Evolutionary conservation across 2,888 invertebrate species (phyloP), one percentile per base, ranked within the genome.

Genomic region (Laspeyria flexula): DNA sequence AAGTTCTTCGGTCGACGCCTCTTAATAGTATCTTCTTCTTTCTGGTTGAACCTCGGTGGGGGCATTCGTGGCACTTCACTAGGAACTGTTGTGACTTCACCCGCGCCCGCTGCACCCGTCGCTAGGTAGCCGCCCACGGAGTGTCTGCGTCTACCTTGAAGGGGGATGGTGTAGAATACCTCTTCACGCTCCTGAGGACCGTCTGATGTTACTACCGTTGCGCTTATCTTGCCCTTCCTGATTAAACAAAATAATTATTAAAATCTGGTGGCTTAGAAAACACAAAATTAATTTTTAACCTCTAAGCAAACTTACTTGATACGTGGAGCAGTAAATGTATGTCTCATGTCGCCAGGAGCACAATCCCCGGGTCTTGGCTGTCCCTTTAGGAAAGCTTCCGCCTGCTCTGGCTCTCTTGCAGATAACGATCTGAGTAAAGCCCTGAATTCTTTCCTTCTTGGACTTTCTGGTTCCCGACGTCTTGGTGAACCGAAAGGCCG

Each of bases 291-390:
- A 21, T 21, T 3, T 21, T 21, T 3, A 3, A 21, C 5, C 5
- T 21, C 5, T 3, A 3, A 6, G 13, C 1, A 5, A 34, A 45
- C 85, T 86, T 70, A 92, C 92, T 90, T 92, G 49, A 91, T 85
- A 42, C 91, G 77, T 23, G 91, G 91, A 16, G 91, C 87, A 64
- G 91, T 91, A 58, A 81, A 90, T 0, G 89, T 89, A 57, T 89
- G 86, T 57, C 89, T 85, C 91, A 90, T 90, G 39, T 91, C 92
- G 7, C 81, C 81, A 43, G 89, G 91, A 53, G 96, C 96, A 31
- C 96, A 94, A 69, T 96, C 96, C 0, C 95, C 94, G 0, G 95
- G 94, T 57, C 96, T 86, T 0, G 96, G 96, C 62, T 95, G 95
- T 1, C 96, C 96, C 68, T 93, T 93, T 47, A 95, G 85, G 55